Evolutionary conservation across 2,113 vertebrate genomes (phyloP).

Genomic region (Casuarius casuarius): DNA sequence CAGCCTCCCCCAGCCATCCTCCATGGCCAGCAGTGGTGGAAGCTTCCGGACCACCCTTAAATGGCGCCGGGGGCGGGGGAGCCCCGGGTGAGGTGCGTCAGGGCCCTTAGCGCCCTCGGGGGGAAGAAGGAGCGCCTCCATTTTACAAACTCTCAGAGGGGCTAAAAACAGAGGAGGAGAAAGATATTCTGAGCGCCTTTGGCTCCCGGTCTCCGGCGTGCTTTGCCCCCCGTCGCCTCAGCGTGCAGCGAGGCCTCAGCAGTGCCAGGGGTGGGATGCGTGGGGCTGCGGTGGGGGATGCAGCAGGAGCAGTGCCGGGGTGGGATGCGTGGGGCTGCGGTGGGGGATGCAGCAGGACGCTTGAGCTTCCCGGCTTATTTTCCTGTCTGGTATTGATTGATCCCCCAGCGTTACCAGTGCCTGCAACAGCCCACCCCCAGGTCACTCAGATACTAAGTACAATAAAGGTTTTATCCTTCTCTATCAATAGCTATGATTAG

Average conservation of each 20-base stretch:
- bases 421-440: background rate
- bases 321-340: background rate
- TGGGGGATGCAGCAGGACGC: background rate
- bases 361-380: background rate
- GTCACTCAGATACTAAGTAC: background rate
- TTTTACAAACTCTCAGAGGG: background rate
- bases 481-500: background rate
- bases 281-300: background rate
- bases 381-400: background rate
- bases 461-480: background rate
- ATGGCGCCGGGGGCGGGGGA: background rate
- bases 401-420: background rate
- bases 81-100: too few species aligned
- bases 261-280: too few species aligned
- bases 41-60: background rate
- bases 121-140: background rate
- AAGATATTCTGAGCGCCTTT: background rate
- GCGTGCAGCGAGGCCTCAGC: background rate
- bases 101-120: too few species aligned
- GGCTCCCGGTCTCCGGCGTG: too few species aligned
- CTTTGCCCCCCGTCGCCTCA: background rate
- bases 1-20: too few species aligned
- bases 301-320: background rate
- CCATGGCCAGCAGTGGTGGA: too few species aligned
- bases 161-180: background rate